A percentile compares a stretch with the other conserved stretches of the same genome.
Conservation (phyloP, 2,797 vertebrate genomes). For the Falco peregrinus region DNA sequence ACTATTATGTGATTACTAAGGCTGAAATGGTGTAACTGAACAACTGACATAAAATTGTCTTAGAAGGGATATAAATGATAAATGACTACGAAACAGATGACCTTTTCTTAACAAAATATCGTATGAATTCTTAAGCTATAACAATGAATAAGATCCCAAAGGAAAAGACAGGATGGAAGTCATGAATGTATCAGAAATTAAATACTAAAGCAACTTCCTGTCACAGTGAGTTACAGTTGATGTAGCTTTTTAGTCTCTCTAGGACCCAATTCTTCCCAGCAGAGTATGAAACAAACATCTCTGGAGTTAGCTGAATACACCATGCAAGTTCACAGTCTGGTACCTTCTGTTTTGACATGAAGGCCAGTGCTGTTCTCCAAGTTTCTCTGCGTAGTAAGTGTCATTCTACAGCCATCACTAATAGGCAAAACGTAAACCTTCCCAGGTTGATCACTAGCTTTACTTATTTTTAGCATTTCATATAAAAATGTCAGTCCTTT, state of each 20-base stretch:
- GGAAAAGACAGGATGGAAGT: background rate
- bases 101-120: conserved; percentile 34
- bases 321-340: background rate
- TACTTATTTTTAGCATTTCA: background rate
- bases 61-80: background rate
- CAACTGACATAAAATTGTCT: background rate
- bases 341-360: background rate
- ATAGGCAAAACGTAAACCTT: background rate
- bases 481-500: background rate
- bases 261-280: background rate
- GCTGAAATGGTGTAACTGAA: background rate
- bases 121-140: background rate
- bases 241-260: background rate
- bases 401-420: background rate
- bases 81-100: background rate
- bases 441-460: background rate
- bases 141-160: background rate
- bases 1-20: background rate
- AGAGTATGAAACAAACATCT: background rate
- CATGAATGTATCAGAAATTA: background rate
- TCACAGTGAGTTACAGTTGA: background rate
- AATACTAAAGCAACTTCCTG: background rate
- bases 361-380: background rate
- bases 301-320: background rate
- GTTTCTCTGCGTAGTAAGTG: background rate